These are phyloP conservation scores for Noctua fimbriata DNA, from an alignment of 2,888 invertebrate species.

Conservation along the genomic window DNA sequence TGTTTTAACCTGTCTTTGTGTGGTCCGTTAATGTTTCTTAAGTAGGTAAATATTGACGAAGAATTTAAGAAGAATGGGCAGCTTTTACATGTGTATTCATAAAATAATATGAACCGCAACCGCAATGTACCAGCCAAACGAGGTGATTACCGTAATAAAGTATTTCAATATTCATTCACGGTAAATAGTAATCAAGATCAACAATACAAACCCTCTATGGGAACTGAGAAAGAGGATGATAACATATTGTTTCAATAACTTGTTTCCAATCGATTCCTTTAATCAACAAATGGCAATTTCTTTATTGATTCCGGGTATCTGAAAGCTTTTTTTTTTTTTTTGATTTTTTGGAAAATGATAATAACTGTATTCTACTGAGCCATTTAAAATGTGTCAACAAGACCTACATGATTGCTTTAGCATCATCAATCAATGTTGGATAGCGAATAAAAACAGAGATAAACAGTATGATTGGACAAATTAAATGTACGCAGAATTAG, in stretches of 20 bases:
- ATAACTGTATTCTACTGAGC: neutral
- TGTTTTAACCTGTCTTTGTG: constrained; percentile 31
- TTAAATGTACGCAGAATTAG: constrained; percentile 5
- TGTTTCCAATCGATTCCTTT: neutral
- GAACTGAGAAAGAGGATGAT: constrained; percentile 1
- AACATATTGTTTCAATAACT: neutral
- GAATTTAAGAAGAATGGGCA: constrained; percentile 11
- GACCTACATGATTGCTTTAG: neutral
- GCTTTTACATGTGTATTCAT: constrained; percentile 5
- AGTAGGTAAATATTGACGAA: constrained; percentile 13
- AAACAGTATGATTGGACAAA: neutral
- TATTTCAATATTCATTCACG: neutral
- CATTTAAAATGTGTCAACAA: neutral
- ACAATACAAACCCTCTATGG: neutral
- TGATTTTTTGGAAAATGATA: neutral
- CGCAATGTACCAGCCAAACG: constrained; percentile 14
- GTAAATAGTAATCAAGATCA: neutral
- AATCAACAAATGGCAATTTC: neutral
- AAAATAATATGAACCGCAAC: constrained; percentile 22
- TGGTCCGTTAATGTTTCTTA: constrained; percentile 26
- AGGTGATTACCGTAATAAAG: constrained; percentile 3
- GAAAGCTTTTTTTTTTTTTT: too few relatives aligned
- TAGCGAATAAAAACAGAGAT: constrained; percentile 17
- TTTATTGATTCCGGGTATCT: constrained; percentile 1
- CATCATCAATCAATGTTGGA: constrained; percentile 18